Base-by-base conservation (phyloP, 2,113 vertebrate genomes). In the Ictalurus furcatus region DNA sequence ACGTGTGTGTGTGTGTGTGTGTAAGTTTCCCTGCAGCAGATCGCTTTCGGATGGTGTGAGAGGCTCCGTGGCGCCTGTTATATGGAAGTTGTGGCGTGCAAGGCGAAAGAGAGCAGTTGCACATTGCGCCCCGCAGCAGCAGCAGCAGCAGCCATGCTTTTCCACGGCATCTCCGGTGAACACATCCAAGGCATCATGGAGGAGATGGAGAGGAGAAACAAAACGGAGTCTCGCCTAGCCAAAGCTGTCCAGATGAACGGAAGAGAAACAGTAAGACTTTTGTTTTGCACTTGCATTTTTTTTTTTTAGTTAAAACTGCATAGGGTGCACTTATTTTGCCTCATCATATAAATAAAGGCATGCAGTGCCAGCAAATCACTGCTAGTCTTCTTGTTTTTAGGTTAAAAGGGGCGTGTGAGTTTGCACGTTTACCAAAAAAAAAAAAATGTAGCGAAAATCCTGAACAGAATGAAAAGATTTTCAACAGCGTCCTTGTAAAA, bases 101-200 rank as follows among this genome's bases (percentile, higher is more conserved):
- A 98, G 96, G 96, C 97, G 94, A 98, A 97, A 97, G 97, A 97
- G 96, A 97, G 96, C 95, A 97, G 97, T 97, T 98, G 97, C 97
- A 97, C 96, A 95, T 98, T 99, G 96, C 98, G 98, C 95, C 97
- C 97, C 95, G 96, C 98, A 98, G 98, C 85, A 78, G 85, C 85
- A 78, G 85, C 85, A 76, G 85, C 81, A 78, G 85, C 81, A 11
- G 81, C 97, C 97, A 99, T 99, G 98, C 98, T 99, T 96, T 99
- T 99, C 96, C 98, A 99, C 97, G 98, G 98, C 93, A 99, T 99
- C 97, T 98, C 98, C 95, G 98, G 98, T 95, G 98, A 98, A 95
- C 98, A 99, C 94, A 99, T 99, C 95, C 98, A 99, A 95, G 98
- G 98, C 87, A 98, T 99, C 97, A 99, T 99, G 98, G 98, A 99